Evolutionary conservation across 2,888 invertebrate genomes (phyloP).

Genomic region (Oasisia sp.): DNA sequence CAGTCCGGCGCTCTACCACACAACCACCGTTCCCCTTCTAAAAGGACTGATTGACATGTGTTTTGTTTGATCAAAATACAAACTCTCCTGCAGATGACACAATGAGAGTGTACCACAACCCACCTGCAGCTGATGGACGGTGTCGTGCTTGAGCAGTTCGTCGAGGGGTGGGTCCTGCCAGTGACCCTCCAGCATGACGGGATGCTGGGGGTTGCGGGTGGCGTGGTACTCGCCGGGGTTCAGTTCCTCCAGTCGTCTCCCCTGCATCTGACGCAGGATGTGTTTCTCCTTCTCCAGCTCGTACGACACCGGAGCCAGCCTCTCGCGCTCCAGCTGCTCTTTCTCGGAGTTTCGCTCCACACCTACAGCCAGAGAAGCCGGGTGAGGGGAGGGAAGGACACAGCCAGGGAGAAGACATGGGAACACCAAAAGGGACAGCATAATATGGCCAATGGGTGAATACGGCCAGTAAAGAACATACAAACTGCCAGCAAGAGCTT

Average conservation of each 20-base stretch:
- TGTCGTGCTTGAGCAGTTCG: conserved; percentile 60
- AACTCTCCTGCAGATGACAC: not conserved
- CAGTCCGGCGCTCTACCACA: too few species aligned
- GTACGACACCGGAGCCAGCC: conserved; percentile 58
- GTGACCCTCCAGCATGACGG: conserved; percentile 62
- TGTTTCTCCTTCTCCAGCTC: conserved; percentile 65
- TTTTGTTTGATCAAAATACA: not conserved
- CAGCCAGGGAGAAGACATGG: not conserved
- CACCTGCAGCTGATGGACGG: conserved; percentile 63
- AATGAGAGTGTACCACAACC: not conserved
- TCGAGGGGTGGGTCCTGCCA: conserved; percentile 62
- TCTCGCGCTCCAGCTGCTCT: conserved; percentile 56
- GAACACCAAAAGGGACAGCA: not conserved
- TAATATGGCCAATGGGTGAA: not conserved
- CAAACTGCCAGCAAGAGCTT: not conserved
- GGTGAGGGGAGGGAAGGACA: not conserved
- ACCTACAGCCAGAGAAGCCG: conserved; percentile 40
- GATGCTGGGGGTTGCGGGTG: conserved; percentile 57
- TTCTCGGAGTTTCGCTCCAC: conserved; percentile 58
- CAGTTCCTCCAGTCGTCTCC: conserved; percentile 58
- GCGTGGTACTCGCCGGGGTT: conserved; percentile 58
- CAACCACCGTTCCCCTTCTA: too few species aligned
- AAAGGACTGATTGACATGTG: not conserved
- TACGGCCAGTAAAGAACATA: not conserved
- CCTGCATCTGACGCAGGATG: conserved; percentile 57